A percentile compares a stretch with the other conserved stretches of the same genome.
These are phyloP conservation scores for Hypsibius dujardini DNA, from an alignment of 1,140 invertebrate genomes.

Conservation along the genomic window DNA sequence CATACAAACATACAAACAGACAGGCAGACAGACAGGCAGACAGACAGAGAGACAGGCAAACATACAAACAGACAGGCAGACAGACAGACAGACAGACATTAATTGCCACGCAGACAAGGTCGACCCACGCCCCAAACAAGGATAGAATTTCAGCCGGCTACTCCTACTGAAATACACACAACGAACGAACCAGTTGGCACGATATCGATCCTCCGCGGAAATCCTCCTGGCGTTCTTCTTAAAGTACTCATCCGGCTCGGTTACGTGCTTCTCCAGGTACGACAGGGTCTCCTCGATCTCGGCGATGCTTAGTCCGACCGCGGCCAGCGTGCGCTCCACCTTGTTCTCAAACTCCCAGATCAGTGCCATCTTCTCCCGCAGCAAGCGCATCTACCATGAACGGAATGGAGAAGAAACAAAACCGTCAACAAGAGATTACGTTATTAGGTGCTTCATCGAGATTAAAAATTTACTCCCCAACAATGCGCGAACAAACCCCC, in stretches of 20 bases:
- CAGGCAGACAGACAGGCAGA: too few species aligned
- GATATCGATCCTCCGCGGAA: slow-evolving; percentile 5
- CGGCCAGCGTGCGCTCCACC: neutral
- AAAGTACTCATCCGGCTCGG: slow-evolving; percentile 5
- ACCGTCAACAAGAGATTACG: neutral
- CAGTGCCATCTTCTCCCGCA: neutral
- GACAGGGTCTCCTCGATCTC: slow-evolving; percentile 9
- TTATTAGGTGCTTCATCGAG: too few species aligned
- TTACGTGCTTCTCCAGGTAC: slow-evolving; percentile 4
- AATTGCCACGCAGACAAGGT: too few species aligned
- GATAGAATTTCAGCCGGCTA: too few species aligned
- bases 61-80: too few species aligned
- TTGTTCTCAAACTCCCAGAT: neutral
- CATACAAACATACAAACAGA: too few species aligned
- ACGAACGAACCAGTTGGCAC: slow-evolving; percentile 1
- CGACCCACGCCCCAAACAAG: too few species aligned
- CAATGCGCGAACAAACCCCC: too few species aligned
- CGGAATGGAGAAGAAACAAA: neutral
- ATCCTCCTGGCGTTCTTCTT: slow-evolving; percentile 4
- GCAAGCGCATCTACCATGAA: neutral
- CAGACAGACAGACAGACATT: too few species aligned
- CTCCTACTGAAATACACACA: too few species aligned
- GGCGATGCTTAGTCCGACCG: neutral
- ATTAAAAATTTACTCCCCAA: too few species aligned
- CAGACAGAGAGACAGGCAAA: too few species aligned